Evolutionary conservation across 2,888 invertebrate genomes (phyloP), one percentile per base, ranked within the genome.

Genomic region (Penaeus monodon): DNA sequence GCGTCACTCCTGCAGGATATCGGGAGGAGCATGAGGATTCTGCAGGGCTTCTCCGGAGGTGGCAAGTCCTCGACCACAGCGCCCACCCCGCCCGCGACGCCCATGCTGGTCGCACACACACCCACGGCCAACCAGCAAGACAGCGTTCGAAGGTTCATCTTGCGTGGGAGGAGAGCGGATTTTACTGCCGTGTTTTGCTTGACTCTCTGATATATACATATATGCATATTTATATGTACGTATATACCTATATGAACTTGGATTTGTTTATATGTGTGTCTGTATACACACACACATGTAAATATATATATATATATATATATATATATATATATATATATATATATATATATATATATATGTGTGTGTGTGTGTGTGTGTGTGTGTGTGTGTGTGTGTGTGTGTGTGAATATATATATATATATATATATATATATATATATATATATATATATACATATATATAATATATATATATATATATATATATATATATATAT

Each of bases 11-110:
- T 44, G 49, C 22, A 2, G 77, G 57, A 38, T 8, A 77, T 77
- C 20, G 77, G 77, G 27, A 77, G 77, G 49, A 77, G 44, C 77
- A 77, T 77, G 77, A 77, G 77, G 38, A 77, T 77, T 27, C 17
- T 77, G 77, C n/a, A n/a, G 49, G 77, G n/a, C 24, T n/a, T 44
- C 22, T 44, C 24, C 10, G 77, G 77, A 44, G 77, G 77, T 1
- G 57, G 10, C 24, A 57, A 44, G 20, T 27, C 49, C 57, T 49
- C 49, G 10, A 8, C 22, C n/a, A 22, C n/a, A 8, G 44, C 77
- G n/a, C 57, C 77, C 27, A 49, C 49, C 24, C 38, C 77, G 44
- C 20, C 77, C 77, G 38, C 14, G 44, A 44, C 44, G 20, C 44
- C 38, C 77, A n/a, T 27, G 24, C 14, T 17, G 20, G 27, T 29